A percentile compares a stretch with the other conserved stretches of the same genome.
Evolutionary conservation across 1,140 invertebrate genomes (phyloP).

Genomic region (Pinna nobilis): DNA sequence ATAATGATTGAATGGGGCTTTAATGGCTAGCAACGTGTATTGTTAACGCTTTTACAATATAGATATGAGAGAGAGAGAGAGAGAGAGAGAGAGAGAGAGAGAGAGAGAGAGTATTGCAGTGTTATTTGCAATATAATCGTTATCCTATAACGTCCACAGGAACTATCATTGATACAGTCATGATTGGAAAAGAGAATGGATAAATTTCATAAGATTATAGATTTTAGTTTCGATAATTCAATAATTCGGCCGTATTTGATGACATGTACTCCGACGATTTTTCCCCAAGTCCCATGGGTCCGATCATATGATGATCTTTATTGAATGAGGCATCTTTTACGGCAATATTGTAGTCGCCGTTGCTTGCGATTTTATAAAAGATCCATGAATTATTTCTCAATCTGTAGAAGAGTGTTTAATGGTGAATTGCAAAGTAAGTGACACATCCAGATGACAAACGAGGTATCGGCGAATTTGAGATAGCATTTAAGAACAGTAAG

Average conservation of each 20-base stretch:
- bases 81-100: neutral
- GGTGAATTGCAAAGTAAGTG: slow-evolving; percentile 21
- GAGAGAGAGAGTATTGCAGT: neutral
- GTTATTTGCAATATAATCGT: neutral
- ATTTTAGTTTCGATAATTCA: slow-evolving; percentile 26
- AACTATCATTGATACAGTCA: too few species aligned
- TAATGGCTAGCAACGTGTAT: neutral
- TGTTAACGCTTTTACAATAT: neutral
- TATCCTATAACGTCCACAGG: neutral
- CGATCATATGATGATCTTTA: slow-evolving; percentile 14
- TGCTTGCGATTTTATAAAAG: slow-evolving; percentile 18
- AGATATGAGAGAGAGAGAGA: neutral
- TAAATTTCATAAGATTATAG: slow-evolving; percentile 23
- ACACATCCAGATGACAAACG: slow-evolving; percentile 16
- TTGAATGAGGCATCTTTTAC: slow-evolving; percentile 32
- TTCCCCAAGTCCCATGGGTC: neutral
- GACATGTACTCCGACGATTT: slow-evolving; percentile 20
- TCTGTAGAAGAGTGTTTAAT: slow-evolving; percentile 24
- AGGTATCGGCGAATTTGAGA: slow-evolving; percentile 23
- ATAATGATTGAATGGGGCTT: neutral
- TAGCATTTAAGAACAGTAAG: slow-evolving; percentile 20
- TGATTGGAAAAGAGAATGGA: neutral
- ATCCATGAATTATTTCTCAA: slow-evolving; percentile 31
- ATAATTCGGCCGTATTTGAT: slow-evolving; percentile 13
- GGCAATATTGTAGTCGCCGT: slow-evolving; percentile 11